Conservation (phyloP, 1,140 invertebrate species). For the Caerostris extrusa region DNA sequence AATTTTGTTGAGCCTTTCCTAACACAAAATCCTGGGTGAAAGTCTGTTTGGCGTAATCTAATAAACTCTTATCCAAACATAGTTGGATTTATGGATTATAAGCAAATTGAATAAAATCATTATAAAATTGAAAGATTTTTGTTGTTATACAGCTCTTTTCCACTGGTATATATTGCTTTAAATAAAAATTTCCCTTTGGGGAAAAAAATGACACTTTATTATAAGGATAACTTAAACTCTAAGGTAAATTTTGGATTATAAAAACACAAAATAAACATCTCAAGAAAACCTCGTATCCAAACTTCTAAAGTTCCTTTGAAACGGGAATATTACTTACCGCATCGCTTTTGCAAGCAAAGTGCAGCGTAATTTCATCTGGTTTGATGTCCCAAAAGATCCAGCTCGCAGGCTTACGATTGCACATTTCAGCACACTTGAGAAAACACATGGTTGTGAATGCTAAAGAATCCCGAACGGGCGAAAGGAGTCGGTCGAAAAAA, state of each 20-base stretch:
- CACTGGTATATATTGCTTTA: too few species aligned
- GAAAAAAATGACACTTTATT: too few species aligned
- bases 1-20: too few species aligned
- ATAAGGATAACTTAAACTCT: not conserved
- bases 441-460: slow-evolving; percentile 42
- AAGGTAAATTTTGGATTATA: not conserved
- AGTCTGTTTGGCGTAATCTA: too few species aligned
- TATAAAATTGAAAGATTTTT: too few species aligned
- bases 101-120: too few species aligned
- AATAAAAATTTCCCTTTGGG: too few species aligned
- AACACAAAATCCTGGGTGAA: too few species aligned
- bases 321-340: slow-evolving; percentile 25
- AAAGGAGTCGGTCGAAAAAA: not conserved
- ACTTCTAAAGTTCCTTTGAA: not conserved
- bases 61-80: too few species aligned
- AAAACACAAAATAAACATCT: slow-evolving; percentile 9
- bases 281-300: not conserved
- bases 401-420: slow-evolving; percentile 22
- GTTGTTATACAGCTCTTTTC: too few species aligned
- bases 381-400: slow-evolving; percentile 27
- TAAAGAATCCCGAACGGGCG: slow-evolving; percentile 24
- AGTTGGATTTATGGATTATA: too few species aligned
- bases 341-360: slow-evolving; percentile 24
- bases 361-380: slow-evolving; percentile 39
- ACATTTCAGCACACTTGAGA: slow-evolving; percentile 18